Base-by-base conservation (phyloP, 2,113 vertebrate species). In the Paedocypris sp. region DNA sequence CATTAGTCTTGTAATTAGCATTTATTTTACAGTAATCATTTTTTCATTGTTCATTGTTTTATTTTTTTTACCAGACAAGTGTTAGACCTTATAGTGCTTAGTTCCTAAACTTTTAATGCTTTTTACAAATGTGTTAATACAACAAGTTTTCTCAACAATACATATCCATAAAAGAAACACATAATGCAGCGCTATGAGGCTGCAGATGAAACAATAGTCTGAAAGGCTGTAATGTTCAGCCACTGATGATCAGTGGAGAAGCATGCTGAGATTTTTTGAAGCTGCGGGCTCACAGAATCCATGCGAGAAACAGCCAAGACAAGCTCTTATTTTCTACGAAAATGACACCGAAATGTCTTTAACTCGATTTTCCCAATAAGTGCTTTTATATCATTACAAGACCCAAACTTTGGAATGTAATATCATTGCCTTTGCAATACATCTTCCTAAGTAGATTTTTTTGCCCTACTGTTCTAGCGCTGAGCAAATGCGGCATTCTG, bases 341-440 rank as follows among this genome's bases (percentile, higher is more conserved):
- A 64, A 70, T 71, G 75, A 32, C 41, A 63, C 35, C 31, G 23
- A 79, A 82, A 84, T 82, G 71, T 68, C 61, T 79, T 84, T 76
- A 68, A 72, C 72, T 50, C 56, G 57, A 64, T 79, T 80, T 77
- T 59, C 62, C 51, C 67, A 72, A 71, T 68, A 74, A 69, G 60
- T 31, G 47, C 64, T 76, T 81, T n/a, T n/a, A 80, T 69, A 77
- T 76, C 79, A 76, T 60, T 8, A 77, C 71, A n/a, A 72, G 64
- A 64, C 72, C 79, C 68, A 78, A 82, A 79, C 69, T 73, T 71
- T 67, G 58, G 68, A 80, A 84, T 79, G 79, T 78, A 79, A 76
- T 80, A 83, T 84, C 72, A 85, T 80, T 79, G 78, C 83, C 81
- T 84, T 85, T 68, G 69, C 71, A 71, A 84, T 84, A 73, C 62